phyloP scores from a whole-genome alignment of 2,888 invertebrate species.

The Limnephilus lunatus region DNA sequence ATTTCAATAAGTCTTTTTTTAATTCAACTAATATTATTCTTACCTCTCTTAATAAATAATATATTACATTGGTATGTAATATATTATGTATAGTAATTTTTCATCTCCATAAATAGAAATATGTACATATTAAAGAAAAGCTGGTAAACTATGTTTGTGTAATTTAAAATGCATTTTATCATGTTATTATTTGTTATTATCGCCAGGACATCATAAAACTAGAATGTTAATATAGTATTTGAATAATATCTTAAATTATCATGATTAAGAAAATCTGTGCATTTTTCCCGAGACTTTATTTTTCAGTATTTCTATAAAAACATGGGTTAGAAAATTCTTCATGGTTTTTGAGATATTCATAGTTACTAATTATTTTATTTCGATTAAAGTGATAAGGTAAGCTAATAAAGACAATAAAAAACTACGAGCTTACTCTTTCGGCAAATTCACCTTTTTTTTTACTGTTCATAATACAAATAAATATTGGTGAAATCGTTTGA shows the following conservation, averaged over 20 bases:
- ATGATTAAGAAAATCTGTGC: neutral
- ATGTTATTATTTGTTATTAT: neutral
- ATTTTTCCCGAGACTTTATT: neutral
- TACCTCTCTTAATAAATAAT: neutral
- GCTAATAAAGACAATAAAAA: constrained; percentile 23
- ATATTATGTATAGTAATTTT: too few relatives aligned
- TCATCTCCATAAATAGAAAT: neutral
- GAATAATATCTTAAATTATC: neutral
- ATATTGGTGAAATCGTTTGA: neutral
- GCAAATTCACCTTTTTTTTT: neutral
- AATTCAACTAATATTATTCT: neutral
- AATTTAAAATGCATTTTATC: neutral
- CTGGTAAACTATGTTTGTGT: neutral
- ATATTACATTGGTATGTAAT: neutral
- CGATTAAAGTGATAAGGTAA: neutral
- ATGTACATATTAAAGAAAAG: too few relatives aligned
- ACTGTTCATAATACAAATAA: neutral
- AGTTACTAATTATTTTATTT: neutral
- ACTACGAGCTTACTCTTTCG: constrained; percentile 11
- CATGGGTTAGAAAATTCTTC: neutral
- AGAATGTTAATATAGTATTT: neutral
- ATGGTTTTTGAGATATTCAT: neutral
- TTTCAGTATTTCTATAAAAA: neutral
- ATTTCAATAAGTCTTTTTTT: neutral
- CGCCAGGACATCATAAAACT: neutral